Evolutionary conservation across 2,113 vertebrate species (phyloP), one percentile per base, ranked within the genome.

Genomic region (Malaclemys terrapin): DNA sequence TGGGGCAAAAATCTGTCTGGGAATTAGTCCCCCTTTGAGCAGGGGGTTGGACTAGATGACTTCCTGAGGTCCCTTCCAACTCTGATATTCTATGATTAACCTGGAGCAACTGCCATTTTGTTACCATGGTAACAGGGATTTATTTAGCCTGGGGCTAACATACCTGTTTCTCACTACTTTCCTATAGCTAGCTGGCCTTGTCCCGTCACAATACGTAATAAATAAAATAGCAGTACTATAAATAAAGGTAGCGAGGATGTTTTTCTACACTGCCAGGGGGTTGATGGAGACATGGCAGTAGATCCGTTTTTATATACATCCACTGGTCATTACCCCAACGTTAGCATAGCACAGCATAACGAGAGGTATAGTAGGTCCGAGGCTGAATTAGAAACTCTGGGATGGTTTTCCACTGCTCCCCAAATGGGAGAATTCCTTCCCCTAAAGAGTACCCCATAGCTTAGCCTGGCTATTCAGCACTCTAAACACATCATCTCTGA

Each of bases 321-420:
- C 75, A 50, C 6, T 22, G 38, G 9, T 42, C 10, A 38, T 3
- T 22, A 10, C 57, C 6, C 35, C 53, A n/a, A 0, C 0, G 38
- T 50, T 35, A 91, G 47, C 9, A 35, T 5, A 12, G 1, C 0
- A 2, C 2, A 45, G 19, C 12, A 86, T 5, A 59, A 31, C 12
- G 5, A 59, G 5, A 27, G 5, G 0, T 3, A 54, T 27, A 31
- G 3, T 47, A 25, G 19, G 17, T 62, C 14, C 84, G n/a, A 83
- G 50, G 14, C 1, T 85, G 62, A 47, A 5, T 5, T 69, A 3
- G 83, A 4, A 49, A 1, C 4, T 69, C 35, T 16, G 2, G 24
- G 0, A 2, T 56, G 3, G 1, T 88, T 65, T 35, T 65, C 31
- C 62, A 65, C 31, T 8, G 5, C 81, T 89, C 91, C 83, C 22